These are phyloP conservation scores for Tautogolabrus adspersus DNA, from an alignment of 2,113 vertebrate species.

Conservation along the genomic window DNA sequence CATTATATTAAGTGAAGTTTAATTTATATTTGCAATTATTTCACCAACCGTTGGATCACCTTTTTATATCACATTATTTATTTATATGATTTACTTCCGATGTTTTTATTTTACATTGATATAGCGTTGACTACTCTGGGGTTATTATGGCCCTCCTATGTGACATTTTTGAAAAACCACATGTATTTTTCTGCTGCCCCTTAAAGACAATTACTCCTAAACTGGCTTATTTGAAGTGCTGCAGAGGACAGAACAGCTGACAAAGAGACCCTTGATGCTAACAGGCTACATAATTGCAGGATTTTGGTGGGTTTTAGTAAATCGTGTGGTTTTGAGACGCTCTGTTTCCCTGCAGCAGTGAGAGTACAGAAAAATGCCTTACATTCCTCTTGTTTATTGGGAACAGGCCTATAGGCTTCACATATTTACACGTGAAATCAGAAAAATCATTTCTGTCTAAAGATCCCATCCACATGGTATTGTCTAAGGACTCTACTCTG, in stretches of 20 bases:
- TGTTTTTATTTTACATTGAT: too few relatives aligned
- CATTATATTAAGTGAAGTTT: too few relatives aligned
- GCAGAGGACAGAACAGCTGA: conserved; percentile 22
- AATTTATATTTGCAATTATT: too few relatives aligned
- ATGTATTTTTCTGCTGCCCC: conserved; percentile 9
- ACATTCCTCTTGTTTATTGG: conserved; percentile 63
- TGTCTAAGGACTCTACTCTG: conserved; percentile 30
- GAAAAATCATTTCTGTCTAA: conserved; percentile 14
- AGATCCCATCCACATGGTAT: background rate
- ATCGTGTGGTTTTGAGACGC: conserved; percentile 41
- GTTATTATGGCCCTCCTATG: background rate
- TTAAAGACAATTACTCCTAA: conserved; percentile 25
- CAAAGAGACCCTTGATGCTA: conserved; percentile 49
- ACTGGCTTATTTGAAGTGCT: conserved; percentile 15
- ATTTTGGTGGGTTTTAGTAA: conserved; percentile 40
- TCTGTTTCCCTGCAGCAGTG: conserved; percentile 59
- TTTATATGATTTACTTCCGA: too few relatives aligned
- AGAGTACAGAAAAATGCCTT: conserved; percentile 43
- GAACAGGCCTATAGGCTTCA: conserved; percentile 65
- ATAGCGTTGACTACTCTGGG: background rate
- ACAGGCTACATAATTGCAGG: conserved; percentile 54
- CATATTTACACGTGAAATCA: conserved; percentile 52
- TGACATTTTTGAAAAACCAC: background rate
- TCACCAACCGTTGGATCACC: too few relatives aligned
- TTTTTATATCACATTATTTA: too few relatives aligned